Conservation (phyloP, 2,888 invertebrate species). For the Acleris holmiana region DNA sequence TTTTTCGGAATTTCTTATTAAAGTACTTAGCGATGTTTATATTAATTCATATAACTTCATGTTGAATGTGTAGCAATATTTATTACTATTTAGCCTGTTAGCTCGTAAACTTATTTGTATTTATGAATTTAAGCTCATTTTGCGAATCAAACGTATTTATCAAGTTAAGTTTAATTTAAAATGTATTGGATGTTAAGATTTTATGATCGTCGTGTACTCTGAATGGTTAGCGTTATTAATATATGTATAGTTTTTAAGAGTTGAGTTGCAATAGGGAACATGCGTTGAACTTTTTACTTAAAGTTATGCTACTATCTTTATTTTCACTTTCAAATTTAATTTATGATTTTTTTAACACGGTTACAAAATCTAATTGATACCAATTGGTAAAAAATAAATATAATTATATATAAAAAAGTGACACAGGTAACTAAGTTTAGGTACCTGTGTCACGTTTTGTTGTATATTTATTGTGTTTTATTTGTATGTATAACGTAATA, state of each 20-base stretch:
- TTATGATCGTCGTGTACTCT: conserved; percentile 11
- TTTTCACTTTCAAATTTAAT: too few species aligned
- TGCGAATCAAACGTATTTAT: conserved; percentile 22
- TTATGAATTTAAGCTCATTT: conserved; percentile 17
- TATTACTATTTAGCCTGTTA: conserved; percentile 21
- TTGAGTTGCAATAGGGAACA: too few species aligned
- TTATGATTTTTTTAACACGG: too few species aligned
- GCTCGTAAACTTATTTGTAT: conserved; percentile 16
- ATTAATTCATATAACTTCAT: conserved; percentile 17
- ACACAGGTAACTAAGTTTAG: too few species aligned
- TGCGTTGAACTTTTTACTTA: too few species aligned
- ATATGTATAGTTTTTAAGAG: not conserved
- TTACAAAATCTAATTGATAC: too few species aligned
- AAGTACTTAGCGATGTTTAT: not conserved
- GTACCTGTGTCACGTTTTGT: too few species aligned
- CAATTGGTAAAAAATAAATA: too few species aligned
- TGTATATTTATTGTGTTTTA: too few species aligned
- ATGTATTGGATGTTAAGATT: conserved; percentile 21
- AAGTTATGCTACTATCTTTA: too few species aligned
- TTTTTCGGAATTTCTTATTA: not conserved
- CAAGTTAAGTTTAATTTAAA: conserved; percentile 29
- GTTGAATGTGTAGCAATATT: conserved; percentile 27
- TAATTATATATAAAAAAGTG: too few species aligned
- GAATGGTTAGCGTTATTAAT: conserved; percentile 5
- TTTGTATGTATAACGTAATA: too few species aligned